Percentiles rank a stretch among this genome's conserved stretches.
Evolutionary conservation across 2,113 vertebrate species (phyloP).

Genomic region (Illadopsis cleaveri): DNA sequence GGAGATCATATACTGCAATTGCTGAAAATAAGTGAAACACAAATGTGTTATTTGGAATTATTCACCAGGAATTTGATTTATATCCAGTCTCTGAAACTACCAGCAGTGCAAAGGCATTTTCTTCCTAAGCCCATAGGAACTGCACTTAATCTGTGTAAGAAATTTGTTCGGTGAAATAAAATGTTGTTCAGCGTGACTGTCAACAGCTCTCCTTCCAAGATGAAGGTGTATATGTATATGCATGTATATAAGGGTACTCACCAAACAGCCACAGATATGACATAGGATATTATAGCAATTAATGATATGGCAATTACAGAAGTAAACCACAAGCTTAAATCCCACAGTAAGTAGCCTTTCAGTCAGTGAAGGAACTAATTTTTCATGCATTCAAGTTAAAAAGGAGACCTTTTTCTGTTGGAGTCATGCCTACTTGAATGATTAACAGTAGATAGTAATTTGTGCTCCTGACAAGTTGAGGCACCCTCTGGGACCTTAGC

Average conservation of each 20-base stretch:
- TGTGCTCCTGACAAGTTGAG: background rate
- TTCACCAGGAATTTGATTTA: background rate
- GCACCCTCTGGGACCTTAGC: background rate
- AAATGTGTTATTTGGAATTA: background rate
- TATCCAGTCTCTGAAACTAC: background rate
- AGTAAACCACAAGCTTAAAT: background rate
- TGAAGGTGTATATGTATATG: background rate
- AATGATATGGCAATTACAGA: background rate
- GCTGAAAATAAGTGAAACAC: background rate
- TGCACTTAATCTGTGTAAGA: background rate
- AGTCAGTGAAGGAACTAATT: background rate
- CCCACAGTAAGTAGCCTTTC: background rate
- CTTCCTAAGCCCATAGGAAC: background rate
- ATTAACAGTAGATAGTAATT: background rate
- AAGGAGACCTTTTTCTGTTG: background rate
- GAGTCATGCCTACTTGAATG: background rate
- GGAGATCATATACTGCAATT: background rate
- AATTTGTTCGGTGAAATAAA: background rate
- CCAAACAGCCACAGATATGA: background rate
- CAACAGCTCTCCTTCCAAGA: background rate
- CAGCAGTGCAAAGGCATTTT: constrained; percentile 1
- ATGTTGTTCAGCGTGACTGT: background rate
- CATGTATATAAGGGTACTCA: background rate
- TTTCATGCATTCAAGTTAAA: background rate
- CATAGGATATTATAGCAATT: background rate